Evolutionary conservation across 2,888 invertebrate species (phyloP).

Genomic region (Drosophila tanythrix): DNA sequence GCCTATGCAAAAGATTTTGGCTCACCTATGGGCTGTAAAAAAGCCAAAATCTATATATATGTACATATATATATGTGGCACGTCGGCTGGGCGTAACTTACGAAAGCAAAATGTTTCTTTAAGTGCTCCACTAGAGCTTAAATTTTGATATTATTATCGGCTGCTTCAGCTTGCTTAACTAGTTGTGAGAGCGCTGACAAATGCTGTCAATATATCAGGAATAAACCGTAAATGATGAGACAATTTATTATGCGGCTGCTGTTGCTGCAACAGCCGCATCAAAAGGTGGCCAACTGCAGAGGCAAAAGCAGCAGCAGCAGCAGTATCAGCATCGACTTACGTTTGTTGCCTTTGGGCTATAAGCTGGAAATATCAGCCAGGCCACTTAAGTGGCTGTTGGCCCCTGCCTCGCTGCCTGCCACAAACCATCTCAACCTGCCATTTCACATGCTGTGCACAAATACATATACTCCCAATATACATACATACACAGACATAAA

Average conservation of each 20-base stretch:
- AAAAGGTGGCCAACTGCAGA: neutral
- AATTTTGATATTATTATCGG: constrained; percentile 16
- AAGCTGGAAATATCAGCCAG: constrained; percentile 59
- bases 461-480: constrained; percentile 5
- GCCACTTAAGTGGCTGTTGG: constrained; percentile 68
- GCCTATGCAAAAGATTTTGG: constrained; percentile 58
- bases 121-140: constrained; percentile 27
- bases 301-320: neutral
- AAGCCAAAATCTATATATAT: constrained; percentile 2
- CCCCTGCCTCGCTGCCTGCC: constrained; percentile 25
- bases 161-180: constrained; percentile 16
- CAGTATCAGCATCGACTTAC: constrained; percentile 25
- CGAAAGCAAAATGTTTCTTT: constrained; percentile 44
- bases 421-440: constrained; percentile 38
- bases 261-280: constrained; percentile 28
- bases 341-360: constrained; percentile 55
- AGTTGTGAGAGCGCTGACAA: constrained; percentile 63
- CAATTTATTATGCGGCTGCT: constrained; percentile 69
- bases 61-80: constrained; percentile 1
- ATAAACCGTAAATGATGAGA: constrained; percentile 72
- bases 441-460: constrained; percentile 38
- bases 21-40: constrained; percentile 36
- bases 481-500: constrained; percentile 3
- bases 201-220: constrained; percentile 74
- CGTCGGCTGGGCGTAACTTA: constrained; percentile 21